Percentiles rank a stretch among this genome's conserved stretches.
These are phyloP conservation scores for Camptogramma bilineatum DNA, from an alignment of 2,888 invertebrate genomes.

Conservation along the genomic window DNA sequence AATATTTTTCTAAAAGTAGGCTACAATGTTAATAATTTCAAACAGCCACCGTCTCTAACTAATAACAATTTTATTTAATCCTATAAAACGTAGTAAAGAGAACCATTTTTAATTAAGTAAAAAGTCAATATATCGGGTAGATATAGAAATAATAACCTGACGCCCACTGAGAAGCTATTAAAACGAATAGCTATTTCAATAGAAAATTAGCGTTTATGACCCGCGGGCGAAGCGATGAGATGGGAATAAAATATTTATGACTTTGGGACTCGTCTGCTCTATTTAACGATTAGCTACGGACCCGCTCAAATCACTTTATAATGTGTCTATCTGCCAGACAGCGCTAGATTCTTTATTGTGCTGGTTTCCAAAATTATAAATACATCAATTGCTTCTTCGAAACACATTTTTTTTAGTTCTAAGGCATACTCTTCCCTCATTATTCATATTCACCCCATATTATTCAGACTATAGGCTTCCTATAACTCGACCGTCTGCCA, in stretches of 20 bases:
- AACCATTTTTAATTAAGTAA: slow-evolving; percentile 30
- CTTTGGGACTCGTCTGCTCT: slow-evolving; percentile 53
- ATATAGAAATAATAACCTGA: slow-evolving; percentile 29
- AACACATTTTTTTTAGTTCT: no score
- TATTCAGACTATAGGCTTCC: no score
- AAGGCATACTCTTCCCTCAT: no score
- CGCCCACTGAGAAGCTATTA: slow-evolving; percentile 36
- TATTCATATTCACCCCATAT: no score
- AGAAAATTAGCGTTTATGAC: slow-evolving; percentile 47
- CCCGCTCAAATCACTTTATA: slow-evolving; percentile 67
- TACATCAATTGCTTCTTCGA: neutral
- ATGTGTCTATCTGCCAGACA: slow-evolving; percentile 58
- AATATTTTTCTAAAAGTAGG: neutral
- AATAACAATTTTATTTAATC: neutral
- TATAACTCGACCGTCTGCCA: no score
- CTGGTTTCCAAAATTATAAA: slow-evolving; percentile 15
- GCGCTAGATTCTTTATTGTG: slow-evolving; percentile 43
- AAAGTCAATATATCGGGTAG: slow-evolving; percentile 21
- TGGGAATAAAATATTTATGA: slow-evolving; percentile 59
- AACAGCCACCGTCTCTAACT: neutral
- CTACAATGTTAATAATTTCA: neutral
- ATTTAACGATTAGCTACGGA: slow-evolving; percentile 66
- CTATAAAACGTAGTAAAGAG: neutral
- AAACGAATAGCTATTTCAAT: slow-evolving; percentile 33
- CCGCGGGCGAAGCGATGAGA: slow-evolving; percentile 41